Evolutionary conservation across 2,888 invertebrate genomes (phyloP).

Genomic region (Ophion costatus): DNA sequence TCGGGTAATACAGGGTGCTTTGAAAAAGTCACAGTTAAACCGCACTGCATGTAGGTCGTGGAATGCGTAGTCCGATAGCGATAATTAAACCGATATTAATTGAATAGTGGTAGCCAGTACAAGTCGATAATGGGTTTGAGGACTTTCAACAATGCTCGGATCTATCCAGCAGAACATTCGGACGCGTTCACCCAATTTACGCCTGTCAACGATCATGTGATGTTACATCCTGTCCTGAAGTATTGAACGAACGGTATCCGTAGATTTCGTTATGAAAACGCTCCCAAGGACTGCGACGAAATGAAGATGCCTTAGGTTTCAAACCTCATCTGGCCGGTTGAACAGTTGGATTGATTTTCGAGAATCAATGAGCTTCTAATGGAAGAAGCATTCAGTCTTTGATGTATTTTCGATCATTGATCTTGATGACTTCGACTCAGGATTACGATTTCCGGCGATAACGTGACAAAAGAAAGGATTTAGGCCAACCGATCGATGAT

Average conservation of each 20-base stretch:
- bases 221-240: neutral
- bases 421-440: no score
- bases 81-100: slow-evolving; percentile 1
- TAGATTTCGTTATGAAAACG: neutral
- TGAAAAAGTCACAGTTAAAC: slow-evolving; percentile 2
- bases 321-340: no score
- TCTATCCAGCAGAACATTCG: neutral
- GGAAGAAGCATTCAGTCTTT: no score
- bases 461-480: no score
- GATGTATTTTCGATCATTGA: no score
- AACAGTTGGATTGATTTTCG: no score
- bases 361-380: no score
- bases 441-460: no score
- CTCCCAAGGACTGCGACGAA: neutral
- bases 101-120: neutral
- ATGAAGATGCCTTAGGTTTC: neutral
- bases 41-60: neutral
- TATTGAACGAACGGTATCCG: neutral
- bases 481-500: no score
- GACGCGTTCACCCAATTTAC: neutral
- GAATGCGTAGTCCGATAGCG: neutral
- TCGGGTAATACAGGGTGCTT: neutral
- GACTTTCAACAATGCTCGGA: neutral
- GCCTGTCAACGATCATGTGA: neutral
- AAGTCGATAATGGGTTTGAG: neutral